A percentile compares a stretch with the other conserved stretches of the same genome.
Conservation (phyloP, 92 coral and sea anemone species). For the Porites lobata region DNA sequence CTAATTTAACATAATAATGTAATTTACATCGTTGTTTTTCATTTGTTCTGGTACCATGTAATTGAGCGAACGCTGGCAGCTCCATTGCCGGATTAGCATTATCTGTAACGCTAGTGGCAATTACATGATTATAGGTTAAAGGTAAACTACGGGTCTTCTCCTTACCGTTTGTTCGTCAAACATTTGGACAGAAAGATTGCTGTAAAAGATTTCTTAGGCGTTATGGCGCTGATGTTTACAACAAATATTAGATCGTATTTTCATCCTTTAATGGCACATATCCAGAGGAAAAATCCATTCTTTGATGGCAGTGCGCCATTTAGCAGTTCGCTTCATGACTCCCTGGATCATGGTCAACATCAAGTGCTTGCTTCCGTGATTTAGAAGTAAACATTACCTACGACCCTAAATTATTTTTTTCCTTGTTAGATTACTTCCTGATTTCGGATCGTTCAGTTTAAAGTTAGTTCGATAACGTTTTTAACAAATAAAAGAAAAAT, state of each 20-base stretch:
- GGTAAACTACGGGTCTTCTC: conserved; percentile 25
- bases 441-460: neutral
- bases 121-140: too few species aligned
- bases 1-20: too few species aligned
- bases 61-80: too few species aligned
- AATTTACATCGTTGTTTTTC: too few species aligned
- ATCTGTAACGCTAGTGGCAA: too few species aligned
- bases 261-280: conserved; percentile 27
- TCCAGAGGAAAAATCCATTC: conserved; percentile 25
- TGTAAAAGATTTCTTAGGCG: conserved; percentile 24
- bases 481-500: neutral
- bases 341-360: conserved; percentile 27
- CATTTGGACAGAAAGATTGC: conserved; percentile 26
- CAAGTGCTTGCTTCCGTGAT: conserved; percentile 42
- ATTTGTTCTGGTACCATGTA: too few species aligned
- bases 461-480: neutral
- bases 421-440: neutral
- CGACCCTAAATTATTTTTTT: neutral
- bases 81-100: too few species aligned
- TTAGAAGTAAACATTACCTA: conserved; percentile 22
- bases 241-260: conserved; percentile 1
- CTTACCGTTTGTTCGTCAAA: conserved; percentile 9
- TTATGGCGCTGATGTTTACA: conserved; percentile 19
- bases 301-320: conserved; percentile 33
- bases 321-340: conserved; percentile 26